Conservation (phyloP, 2,113 vertebrate genomes). For the Hassar affinis region DNA sequence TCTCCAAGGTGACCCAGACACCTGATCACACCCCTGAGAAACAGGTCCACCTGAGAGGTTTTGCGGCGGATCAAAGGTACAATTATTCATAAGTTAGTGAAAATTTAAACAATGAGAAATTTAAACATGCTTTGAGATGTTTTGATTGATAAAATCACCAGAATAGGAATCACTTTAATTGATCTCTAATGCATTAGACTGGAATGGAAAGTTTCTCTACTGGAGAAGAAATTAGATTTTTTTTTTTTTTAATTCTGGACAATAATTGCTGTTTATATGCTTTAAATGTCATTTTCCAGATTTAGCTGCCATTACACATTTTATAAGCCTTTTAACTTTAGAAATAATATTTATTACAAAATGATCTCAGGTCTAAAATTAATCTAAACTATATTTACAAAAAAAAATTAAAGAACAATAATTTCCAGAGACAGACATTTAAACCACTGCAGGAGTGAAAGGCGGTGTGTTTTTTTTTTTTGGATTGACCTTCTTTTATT, state of each 20-base stretch:
- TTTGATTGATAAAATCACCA: background rate
- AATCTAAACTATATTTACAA: background rate
- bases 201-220: too few relatives aligned
- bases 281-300: background rate
- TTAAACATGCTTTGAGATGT: background rate
- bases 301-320: background rate
- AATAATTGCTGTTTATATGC: background rate
- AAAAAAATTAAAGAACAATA: background rate
- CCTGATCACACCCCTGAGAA: background rate
- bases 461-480: background rate
- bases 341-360: background rate
- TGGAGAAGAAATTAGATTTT: too few relatives aligned
- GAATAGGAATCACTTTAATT: background rate
- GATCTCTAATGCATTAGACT: background rate
- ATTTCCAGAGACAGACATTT: background rate
- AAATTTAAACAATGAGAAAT: background rate
- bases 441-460: slow-evolving; percentile 34
- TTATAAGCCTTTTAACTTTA: background rate
- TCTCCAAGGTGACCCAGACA: background rate
- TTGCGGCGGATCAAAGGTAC: too few relatives aligned
- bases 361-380: background rate
- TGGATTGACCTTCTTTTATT: slow-evolving; percentile 53
- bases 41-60: background rate
- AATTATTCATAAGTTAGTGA: background rate
- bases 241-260: background rate